Evolutionary conservation across 2,113 vertebrate species (phyloP).

Genomic region (Montifringilla adamsi): DNA sequence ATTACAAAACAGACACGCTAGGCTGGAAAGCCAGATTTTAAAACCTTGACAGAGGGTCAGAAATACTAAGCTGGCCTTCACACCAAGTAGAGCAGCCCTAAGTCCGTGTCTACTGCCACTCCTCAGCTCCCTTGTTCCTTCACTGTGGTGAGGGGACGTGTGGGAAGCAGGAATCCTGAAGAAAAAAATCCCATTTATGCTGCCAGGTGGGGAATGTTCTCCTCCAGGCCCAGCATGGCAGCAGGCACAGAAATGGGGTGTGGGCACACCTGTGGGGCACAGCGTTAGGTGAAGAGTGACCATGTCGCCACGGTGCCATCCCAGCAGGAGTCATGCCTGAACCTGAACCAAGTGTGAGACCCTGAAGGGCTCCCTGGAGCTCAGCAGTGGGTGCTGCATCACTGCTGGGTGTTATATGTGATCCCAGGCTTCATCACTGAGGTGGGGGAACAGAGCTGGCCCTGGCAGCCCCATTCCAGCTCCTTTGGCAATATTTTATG

Average conservation of each 20-base stretch:
- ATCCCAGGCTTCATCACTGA: not conserved
- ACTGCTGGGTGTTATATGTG: not conserved
- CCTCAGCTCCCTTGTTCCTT: not conserved
- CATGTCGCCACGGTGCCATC: accelerated
- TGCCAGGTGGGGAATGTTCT: not conserved
- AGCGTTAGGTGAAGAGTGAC: no score
- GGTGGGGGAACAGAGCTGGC: not conserved
- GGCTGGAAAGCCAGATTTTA: not conserved
- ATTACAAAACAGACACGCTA: not conserved
- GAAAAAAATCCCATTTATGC: not conserved
- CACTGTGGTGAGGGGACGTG: accelerated
- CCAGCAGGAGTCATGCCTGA: not conserved
- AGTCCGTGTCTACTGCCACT: not conserved
- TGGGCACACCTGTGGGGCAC: no score
- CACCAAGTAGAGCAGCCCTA: not conserved
- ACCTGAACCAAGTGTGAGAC: not conserved
- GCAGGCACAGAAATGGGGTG: accelerated
- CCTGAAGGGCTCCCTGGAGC: not conserved
- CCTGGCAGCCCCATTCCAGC: not conserved
- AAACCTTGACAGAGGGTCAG: not conserved
- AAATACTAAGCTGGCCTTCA: not conserved
- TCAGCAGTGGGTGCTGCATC: not conserved
- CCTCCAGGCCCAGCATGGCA: not conserved
- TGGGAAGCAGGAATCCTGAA: not conserved
- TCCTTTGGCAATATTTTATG: not conserved